A percentile compares a stretch with the other conserved stretches of the same genome.
Conservation (phyloP, 2,888 invertebrate species). For the Cylindroiulus punctatus region DNA sequence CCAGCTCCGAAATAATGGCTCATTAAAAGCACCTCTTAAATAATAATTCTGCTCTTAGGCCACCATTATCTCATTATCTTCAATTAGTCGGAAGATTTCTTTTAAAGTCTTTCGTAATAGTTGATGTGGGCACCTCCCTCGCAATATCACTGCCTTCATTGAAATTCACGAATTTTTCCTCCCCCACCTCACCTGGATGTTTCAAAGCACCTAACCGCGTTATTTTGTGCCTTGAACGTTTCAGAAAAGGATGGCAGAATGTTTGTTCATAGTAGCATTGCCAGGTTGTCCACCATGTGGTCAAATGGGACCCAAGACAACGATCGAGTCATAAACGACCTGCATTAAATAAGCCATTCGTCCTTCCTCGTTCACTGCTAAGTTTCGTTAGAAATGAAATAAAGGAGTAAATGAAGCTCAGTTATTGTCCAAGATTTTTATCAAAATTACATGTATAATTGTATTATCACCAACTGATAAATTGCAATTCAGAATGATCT, state of each 20-base stretch:
- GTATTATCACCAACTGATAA: too few species aligned
- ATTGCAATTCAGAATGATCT: too few species aligned
- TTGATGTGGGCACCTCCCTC: conserved; percentile 7
- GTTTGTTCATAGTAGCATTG: too few species aligned
- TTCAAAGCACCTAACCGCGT: not conserved
- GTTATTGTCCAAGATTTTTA: too few species aligned
- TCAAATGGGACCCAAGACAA: not conserved
- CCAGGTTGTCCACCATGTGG: too few species aligned
- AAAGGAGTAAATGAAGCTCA: too few species aligned
- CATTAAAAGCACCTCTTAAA: conserved; percentile 33
- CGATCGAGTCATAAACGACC: not conserved
- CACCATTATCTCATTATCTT: conserved; percentile 33
- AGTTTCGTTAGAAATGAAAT: not conserved
- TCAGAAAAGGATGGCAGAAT: not conserved
- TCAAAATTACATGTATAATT: too few species aligned
- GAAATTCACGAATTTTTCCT: not conserved
- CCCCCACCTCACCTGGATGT: not conserved
- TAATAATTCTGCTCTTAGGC: conserved; percentile 24
- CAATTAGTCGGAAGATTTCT: conserved; percentile 37
- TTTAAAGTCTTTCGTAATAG: not conserved
- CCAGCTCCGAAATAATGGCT: not conserved
- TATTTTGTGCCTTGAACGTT: not conserved
- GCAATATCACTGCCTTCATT: conserved; percentile 13
- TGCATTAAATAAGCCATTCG: not conserved
- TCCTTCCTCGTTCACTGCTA: not conserved